Conservation (phyloP, 2,888 invertebrate species). For the Calliphora vomitoria region DNA sequence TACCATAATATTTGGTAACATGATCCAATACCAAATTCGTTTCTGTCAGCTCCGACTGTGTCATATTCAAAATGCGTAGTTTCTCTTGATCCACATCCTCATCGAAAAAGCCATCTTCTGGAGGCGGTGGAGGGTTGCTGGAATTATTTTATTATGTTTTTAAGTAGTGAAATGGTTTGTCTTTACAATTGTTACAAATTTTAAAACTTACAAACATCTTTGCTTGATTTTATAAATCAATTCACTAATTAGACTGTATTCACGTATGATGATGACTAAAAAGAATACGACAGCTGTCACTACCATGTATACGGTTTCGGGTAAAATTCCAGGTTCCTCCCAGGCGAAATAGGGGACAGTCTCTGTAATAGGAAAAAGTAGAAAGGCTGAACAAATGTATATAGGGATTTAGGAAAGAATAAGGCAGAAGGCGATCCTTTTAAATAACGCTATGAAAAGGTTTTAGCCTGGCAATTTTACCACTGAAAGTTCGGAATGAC, state of each 20-base stretch:
- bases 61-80: slow-evolving; percentile 84
- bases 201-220: slow-evolving; percentile 75
- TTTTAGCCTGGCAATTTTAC: no score
- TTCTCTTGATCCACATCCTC: slow-evolving; percentile 87
- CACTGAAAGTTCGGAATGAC: no score
- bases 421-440: no score
- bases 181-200: neutral
- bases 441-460: no score
- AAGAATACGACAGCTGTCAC: slow-evolving; percentile 87
- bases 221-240: slow-evolving; percentile 75
- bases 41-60: slow-evolving; percentile 81
- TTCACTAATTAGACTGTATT: slow-evolving; percentile 83
- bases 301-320: slow-evolving; percentile 88
- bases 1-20: slow-evolving; percentile 91
- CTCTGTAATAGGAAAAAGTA: slow-evolving; percentile 72
- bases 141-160: neutral
- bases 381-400: neutral
- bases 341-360: slow-evolving; percentile 87
- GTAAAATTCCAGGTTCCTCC: slow-evolving; percentile 89
- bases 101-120: slow-evolving; percentile 84
- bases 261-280: slow-evolving; percentile 87
- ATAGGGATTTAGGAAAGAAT: no score
- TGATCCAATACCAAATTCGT: slow-evolving; percentile 87
- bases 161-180: no score
- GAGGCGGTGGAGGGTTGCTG: slow-evolving; percentile 79